These are phyloP conservation scores for Aspidapion aeneum DNA, from an alignment of 2,888 invertebrate genomes.

Conservation along the genomic window DNA sequence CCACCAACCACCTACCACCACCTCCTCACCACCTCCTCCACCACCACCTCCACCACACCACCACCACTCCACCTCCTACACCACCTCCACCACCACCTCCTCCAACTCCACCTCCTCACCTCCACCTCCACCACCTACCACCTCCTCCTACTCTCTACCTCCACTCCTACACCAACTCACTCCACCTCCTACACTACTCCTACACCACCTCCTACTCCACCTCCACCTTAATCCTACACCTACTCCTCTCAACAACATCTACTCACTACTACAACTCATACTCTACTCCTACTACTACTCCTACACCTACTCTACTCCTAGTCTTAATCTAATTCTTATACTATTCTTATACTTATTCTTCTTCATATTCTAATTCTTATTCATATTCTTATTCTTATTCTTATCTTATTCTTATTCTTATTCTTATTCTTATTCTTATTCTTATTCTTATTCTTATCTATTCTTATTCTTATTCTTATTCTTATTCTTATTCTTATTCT, in stretches of 20 bases:
- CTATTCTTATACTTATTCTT: too few relatives aligned
- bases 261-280: neutral
- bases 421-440: too few relatives aligned
- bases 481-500: too few relatives aligned
- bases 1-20: neutral
- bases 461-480: too few relatives aligned
- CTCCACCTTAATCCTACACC: neutral
- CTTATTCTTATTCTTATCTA: too few relatives aligned
- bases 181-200: neutral
- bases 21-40: conserved; percentile 2
- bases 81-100: conserved; percentile 5
- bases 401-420: too few relatives aligned
- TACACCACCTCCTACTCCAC: neutral
- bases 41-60: neutral
- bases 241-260: neutral
- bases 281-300: too few relatives aligned
- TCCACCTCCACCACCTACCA: neutral
- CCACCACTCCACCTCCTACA: too few relatives aligned
- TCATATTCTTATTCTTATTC: too few relatives aligned
- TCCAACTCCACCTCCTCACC: neutral
- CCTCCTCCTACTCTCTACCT: conserved; percentile 7
- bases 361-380: too few relatives aligned
- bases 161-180: neutral
- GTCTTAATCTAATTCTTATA: too few relatives aligned
- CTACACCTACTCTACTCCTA: too few relatives aligned